These are phyloP conservation scores for Hyles vespertilio DNA, from an alignment of 1,140 invertebrate species.

Conservation along the genomic window DNA sequence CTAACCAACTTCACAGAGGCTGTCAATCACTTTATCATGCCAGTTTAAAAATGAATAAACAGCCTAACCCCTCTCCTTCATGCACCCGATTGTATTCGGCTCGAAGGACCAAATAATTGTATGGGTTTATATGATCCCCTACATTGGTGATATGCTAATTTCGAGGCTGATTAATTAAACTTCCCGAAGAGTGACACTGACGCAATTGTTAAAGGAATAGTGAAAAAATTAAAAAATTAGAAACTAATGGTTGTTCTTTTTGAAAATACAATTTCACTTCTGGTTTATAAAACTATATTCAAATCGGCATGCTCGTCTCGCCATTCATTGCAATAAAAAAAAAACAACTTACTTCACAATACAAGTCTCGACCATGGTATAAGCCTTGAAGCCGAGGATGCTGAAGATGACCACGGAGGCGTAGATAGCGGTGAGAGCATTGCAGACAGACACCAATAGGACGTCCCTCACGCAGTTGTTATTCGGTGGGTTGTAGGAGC, in stretches of 20 bases:
- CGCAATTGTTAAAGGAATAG: too few species aligned
- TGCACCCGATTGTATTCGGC: too few species aligned
- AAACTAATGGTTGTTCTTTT: too few species aligned
- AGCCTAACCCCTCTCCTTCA: too few species aligned
- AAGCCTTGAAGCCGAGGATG: conserved; percentile 92
- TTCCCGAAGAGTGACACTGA: too few species aligned
- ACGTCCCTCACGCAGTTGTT: conserved; percentile 95
- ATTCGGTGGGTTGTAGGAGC: conserved; percentile 92
- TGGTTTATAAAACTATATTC: too few species aligned
- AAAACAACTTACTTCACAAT: conserved; percentile 79
- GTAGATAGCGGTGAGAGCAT: conserved; percentile 95
- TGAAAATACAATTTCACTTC: background rate
- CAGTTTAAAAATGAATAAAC: too few species aligned
- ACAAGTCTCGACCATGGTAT: conserved; percentile 87
- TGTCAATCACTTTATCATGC: too few species aligned
- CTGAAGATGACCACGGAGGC: conserved; percentile 94
- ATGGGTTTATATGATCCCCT: background rate
- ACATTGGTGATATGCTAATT: background rate
- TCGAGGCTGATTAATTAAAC: background rate
- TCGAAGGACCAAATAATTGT: too few species aligned
- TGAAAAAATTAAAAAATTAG: too few species aligned
- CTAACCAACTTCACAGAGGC: too few species aligned
- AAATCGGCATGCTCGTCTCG: too few species aligned
- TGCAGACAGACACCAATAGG: conserved; percentile 91
- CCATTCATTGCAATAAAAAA: background rate